Percentiles rank a stretch among this genome's conserved stretches.
phyloP scores from a whole-genome alignment of 2,113 vertebrate genomes.

The Chauna torquata region DNA sequence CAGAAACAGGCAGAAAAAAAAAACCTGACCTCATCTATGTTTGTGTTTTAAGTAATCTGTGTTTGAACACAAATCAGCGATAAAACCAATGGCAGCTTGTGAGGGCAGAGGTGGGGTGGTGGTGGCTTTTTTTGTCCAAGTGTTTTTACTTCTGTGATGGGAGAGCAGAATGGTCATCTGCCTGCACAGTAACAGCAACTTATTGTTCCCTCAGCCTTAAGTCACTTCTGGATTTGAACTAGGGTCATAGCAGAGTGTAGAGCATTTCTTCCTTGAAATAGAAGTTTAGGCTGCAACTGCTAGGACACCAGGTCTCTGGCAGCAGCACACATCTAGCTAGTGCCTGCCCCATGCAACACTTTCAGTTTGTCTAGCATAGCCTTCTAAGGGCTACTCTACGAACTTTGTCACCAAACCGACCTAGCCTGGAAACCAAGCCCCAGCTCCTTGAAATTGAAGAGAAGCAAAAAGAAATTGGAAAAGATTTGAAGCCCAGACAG shows the following conservation, averaged over 20 bases:
- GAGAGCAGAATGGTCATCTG: neutral
- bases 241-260: neutral
- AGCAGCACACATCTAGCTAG: fast-evolving
- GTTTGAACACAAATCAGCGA: neutral
- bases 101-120: fast-evolving
- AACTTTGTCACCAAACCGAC: neutral
- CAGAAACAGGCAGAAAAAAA: neutral
- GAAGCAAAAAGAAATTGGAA: neutral
- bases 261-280: no score
- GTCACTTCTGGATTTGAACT: neutral
- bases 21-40: fast-evolving
- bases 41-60: neutral
- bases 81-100: neutral
- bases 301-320: neutral
- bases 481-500: neutral
- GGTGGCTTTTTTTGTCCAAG: no score
- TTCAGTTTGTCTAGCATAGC: fast-evolving
- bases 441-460: neutral
- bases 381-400: neutral
- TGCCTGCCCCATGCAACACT: neutral
- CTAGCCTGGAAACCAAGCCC: neutral
- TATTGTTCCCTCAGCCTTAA: neutral
- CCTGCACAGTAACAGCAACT: neutral
- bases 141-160: neutral
- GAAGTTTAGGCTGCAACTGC: neutral